These are phyloP conservation scores for Euphydryas editha DNA, from an alignment of 2,888 invertebrate species.

Conservation along the genomic window DNA sequence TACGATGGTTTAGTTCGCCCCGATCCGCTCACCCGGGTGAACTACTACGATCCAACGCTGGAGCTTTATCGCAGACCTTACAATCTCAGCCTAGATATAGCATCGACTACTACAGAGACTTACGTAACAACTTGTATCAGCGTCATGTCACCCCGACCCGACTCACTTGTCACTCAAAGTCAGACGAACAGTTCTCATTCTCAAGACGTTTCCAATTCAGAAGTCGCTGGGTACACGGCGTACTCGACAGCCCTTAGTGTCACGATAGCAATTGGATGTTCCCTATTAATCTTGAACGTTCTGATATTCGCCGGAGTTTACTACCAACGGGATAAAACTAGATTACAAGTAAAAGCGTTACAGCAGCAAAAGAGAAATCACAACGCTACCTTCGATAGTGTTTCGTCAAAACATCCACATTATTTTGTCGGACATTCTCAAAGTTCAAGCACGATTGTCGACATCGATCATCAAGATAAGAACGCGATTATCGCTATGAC, in stretches of 20 bases:
- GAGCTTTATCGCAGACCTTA: slow-evolving; percentile 85
- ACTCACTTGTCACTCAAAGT: slow-evolving; percentile 75
- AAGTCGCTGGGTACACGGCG: slow-evolving; percentile 90
- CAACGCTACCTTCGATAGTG: slow-evolving; percentile 82
- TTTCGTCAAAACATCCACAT: slow-evolving; percentile 89
- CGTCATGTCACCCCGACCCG: slow-evolving; percentile 88
- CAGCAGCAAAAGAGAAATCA: slow-evolving; percentile 88
- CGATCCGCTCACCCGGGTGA: slow-evolving; percentile 88
- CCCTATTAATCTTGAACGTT: slow-evolving; percentile 90
- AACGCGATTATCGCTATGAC: slow-evolving; percentile 81
- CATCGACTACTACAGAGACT: slow-evolving; percentile 85
- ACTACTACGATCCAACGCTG: slow-evolving; percentile 85
- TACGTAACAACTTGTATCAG: slow-evolving; percentile 88
- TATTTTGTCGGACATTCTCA: slow-evolving; percentile 91
- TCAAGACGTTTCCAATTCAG: slow-evolving; percentile 91
- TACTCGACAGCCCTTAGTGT: slow-evolving; percentile 90
- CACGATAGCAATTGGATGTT: slow-evolving; percentile 92
- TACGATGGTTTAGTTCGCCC: slow-evolving; percentile 95
- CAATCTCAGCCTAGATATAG: slow-evolving; percentile 80
- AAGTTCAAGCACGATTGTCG: slow-evolving; percentile 92
- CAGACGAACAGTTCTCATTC: slow-evolving; percentile 86
- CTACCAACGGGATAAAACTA: slow-evolving; percentile 90
- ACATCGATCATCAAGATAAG: slow-evolving; percentile 90
- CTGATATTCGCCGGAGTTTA: slow-evolving; percentile 93
- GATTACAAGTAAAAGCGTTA: slow-evolving; percentile 89